Evolutionary conservation across 2,113 vertebrate genomes (phyloP).

Genomic region (Myrmophylax atrothorax): DNA sequence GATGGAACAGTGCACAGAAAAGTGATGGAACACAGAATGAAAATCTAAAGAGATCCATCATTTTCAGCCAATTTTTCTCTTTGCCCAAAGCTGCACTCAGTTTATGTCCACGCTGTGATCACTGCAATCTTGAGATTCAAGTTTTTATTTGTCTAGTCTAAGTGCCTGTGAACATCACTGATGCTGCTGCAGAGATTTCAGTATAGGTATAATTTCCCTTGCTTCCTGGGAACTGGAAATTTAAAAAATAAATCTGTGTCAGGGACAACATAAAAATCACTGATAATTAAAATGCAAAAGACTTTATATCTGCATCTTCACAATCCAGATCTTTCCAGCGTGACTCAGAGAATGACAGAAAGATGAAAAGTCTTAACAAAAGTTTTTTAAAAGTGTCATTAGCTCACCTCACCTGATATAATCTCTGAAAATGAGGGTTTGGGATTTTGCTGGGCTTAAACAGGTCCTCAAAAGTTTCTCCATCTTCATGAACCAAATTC

Average conservation of each 20-base stretch:
- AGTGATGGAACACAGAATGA: neutral
- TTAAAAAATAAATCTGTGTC: neutral
- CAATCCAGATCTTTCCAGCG: neutral
- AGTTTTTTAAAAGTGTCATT: neutral
- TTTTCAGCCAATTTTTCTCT: neutral
- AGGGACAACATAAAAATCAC: neutral
- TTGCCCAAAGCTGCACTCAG: neutral
- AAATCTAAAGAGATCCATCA: neutral
- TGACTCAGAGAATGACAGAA: neutral
- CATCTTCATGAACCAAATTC: constrained; percentile 85
- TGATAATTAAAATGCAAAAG: neutral
- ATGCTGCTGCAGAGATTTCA: neutral
- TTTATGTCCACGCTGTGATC: neutral
- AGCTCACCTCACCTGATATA: constrained; percentile 87
- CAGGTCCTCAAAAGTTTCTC: constrained; percentile 80
- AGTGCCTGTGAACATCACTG: neutral
- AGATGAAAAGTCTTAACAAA: neutral
- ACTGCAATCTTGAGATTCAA: neutral
- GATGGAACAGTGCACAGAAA: neutral
- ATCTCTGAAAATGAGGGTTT: constrained; percentile 93
- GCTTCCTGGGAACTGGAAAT: neutral
- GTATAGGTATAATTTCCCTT: neutral
- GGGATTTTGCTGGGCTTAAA: constrained; percentile 88
- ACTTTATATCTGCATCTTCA: neutral
- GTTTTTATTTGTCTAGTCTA: neutral